These are phyloP conservation scores for Crocallis elinguaria DNA, from an alignment of 2,888 invertebrate genomes.

Conservation along the genomic window DNA sequence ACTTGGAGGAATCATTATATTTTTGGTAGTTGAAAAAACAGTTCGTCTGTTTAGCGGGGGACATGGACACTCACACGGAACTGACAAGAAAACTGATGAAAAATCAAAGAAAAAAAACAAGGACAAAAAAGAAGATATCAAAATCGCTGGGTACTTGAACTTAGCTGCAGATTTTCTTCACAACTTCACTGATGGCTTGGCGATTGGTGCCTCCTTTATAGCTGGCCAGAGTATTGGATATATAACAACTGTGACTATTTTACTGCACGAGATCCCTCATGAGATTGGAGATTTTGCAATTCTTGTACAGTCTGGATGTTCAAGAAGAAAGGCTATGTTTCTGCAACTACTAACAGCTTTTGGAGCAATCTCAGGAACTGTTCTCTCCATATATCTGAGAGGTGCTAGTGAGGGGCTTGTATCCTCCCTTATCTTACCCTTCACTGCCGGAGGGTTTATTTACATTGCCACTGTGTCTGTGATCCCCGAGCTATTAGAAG, in stretches of 20 bases:
- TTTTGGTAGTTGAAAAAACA: slow-evolving; percentile 96
- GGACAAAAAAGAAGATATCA: slow-evolving; percentile 75
- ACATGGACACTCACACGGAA: slow-evolving; percentile 89
- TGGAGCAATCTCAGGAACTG: slow-evolving; percentile 97
- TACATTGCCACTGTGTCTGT: slow-evolving; percentile 99
- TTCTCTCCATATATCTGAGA: slow-evolving; percentile 93
- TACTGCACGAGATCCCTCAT: slow-evolving; percentile 99
- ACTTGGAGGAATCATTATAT: slow-evolving; percentile 95
- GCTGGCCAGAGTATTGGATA: slow-evolving; percentile 95
- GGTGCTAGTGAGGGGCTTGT: slow-evolving; percentile 89
- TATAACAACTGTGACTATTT: slow-evolving; percentile 97
- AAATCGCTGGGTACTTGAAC: slow-evolving; percentile 94
- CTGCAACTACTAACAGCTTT: slow-evolving; percentile 97
- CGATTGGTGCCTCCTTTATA: slow-evolving; percentile 98
- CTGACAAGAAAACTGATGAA: slow-evolving; percentile 71
- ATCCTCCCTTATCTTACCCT: slow-evolving; percentile 96
- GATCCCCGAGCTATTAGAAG: slow-evolving; percentile 97
- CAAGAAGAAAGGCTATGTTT: slow-evolving; percentile 96
- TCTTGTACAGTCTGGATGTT: slow-evolving; percentile 98
- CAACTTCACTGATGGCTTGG: slow-evolving; percentile 99
- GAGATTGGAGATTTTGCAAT: slow-evolving; percentile 99
- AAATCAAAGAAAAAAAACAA: slow-evolving; percentile 68
- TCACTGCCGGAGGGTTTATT: slow-evolving; percentile 99
- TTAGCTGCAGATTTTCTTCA: slow-evolving; percentile 99
- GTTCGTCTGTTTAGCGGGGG: slow-evolving; percentile 94